A percentile compares a stretch with the other conserved stretches of the same genome.
These are phyloP conservation scores for Panthera uncia DNA, from an alignment of 2,113 vertebrate species.

Conservation along the genomic window DNA sequence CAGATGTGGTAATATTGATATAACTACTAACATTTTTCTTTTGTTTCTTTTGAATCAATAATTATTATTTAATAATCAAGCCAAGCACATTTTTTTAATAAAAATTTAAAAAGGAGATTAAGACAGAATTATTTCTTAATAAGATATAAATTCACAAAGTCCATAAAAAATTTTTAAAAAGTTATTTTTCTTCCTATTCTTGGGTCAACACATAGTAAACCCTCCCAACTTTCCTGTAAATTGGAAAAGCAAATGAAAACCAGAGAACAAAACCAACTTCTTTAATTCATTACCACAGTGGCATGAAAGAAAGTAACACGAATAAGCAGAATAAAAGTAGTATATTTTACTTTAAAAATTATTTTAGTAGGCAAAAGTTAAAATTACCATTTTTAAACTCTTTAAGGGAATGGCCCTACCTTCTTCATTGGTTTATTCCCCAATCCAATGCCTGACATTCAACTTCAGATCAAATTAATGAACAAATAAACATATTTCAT, in stretches of 20 bases:
- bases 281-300: neutral
- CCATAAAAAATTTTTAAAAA: neutral
- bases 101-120: neutral
- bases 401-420: neutral
- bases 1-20: neutral
- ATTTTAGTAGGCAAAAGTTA: neutral
- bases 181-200: neutral
- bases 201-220: neutral
- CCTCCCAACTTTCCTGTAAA: neutral
- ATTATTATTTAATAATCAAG: constrained; percentile 4
- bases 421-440: neutral
- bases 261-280: neutral
- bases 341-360: constrained; percentile 29
- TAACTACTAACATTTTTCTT: neutral
- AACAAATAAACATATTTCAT: neutral
- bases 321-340: constrained; percentile 17
- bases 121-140: constrained; percentile 30
- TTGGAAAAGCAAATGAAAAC: constrained; percentile 3
- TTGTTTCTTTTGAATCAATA: constrained; percentile 3
- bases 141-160: neutral
- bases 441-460: neutral
- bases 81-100: neutral
- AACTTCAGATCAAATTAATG: neutral
- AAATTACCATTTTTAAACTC: constrained; percentile 20
- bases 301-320: neutral